These are phyloP conservation scores for Papilio helenus DNA, from an alignment of 1,140 invertebrate species.

Conservation along the genomic window DNA sequence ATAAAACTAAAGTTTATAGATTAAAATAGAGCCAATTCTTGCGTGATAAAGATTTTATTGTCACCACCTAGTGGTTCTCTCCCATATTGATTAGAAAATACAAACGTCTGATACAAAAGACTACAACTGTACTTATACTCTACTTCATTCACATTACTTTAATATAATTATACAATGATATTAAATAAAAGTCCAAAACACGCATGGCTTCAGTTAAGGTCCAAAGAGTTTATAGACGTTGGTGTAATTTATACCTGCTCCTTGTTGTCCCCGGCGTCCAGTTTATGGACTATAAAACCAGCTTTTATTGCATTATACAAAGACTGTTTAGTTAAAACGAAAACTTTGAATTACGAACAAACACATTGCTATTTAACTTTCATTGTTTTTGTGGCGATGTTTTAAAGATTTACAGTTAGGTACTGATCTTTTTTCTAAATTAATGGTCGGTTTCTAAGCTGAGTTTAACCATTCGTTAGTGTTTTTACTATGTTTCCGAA, in stretches of 20 bases:
- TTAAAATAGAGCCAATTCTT: too few species aligned
- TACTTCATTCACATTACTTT: not conserved
- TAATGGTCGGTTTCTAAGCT: too few species aligned
- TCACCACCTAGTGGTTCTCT: not conserved
- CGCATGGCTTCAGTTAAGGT: conserved; percentile 6
- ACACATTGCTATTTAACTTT: conserved; percentile 4
- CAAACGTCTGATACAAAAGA: too few species aligned
- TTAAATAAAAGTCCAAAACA: not conserved
- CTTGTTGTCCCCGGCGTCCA: conserved; percentile 16
- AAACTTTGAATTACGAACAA: conserved; percentile 19
- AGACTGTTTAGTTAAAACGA: conserved; percentile 15
- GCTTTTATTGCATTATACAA: conserved; percentile 15
- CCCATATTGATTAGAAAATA: too few species aligned
- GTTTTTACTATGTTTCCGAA: too few species aligned
- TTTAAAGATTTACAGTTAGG: not conserved
- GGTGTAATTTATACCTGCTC: conserved; percentile 17
- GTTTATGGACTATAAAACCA: conserved; percentile 10
- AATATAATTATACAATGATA: not conserved
- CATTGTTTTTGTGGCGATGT: not conserved
- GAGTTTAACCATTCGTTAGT: too few species aligned
- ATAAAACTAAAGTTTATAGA: not conserved
- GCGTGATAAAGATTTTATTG: too few species aligned
- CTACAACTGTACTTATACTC: too few species aligned
- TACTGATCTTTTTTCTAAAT: not conserved
- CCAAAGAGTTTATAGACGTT: conserved; percentile 12